Conservation (phyloP, 2,797 vertebrate species). For the Pipistrellus pipistrellus region DNA sequence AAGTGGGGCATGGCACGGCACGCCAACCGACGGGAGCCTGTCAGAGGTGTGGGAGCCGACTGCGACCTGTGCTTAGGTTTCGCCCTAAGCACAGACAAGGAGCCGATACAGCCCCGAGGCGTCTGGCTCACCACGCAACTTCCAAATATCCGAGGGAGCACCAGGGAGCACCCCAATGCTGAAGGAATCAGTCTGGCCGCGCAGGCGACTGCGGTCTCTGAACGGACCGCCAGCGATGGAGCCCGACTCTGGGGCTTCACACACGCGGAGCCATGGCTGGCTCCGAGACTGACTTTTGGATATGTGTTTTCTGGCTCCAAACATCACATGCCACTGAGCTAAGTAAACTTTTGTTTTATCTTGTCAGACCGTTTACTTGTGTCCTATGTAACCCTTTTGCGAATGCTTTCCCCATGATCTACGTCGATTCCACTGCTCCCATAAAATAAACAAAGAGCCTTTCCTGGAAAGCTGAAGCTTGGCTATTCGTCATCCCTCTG, state of each 20-base stretch:
- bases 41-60: conserved; percentile 74
- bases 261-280: conserved; percentile 75
- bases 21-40: conserved; percentile 78
- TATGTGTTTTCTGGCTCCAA: conserved; percentile 72
- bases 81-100: conserved; percentile 80
- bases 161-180: conserved; percentile 38
- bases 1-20: conserved; percentile 84
- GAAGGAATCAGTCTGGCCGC: conserved; percentile 65
- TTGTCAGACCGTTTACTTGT: conserved; percentile 72
- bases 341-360: conserved; percentile 61
- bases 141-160: conserved; percentile 69
- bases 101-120: conserved; percentile 76
- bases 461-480: conserved; percentile 65
- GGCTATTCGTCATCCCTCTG: not conserved
- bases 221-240: not conserved
- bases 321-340: conserved; percentile 74
- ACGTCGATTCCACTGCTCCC: conserved; percentile 65
- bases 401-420: conserved; percentile 61
- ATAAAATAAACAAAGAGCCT: conserved; percentile 58
- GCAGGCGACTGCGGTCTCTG: not conserved
- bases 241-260: conserved; percentile 71
- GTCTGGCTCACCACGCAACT: conserved; percentile 60
- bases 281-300: conserved; percentile 77
- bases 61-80: conserved; percentile 82
- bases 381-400: conserved; percentile 55